phyloP scores from a whole-genome alignment of 2,797 vertebrate genomes.

The Ctenosaura bakeri region DNA sequence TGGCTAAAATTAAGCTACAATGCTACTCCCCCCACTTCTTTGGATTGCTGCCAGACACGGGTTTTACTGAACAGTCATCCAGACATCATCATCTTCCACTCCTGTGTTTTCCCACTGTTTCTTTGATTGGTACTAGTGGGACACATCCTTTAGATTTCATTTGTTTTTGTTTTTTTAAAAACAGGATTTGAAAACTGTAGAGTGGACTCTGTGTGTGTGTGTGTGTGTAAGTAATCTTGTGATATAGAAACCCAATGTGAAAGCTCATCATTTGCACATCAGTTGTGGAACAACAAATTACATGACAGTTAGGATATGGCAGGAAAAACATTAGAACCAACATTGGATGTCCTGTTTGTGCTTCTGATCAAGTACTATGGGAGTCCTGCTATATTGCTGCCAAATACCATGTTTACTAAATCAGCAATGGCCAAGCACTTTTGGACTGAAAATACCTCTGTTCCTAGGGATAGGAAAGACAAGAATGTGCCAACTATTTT shows the following conservation, averaged over 20 bases:
- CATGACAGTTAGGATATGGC: background rate
- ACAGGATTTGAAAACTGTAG: background rate
- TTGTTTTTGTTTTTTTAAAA: background rate
- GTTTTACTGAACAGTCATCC: background rate
- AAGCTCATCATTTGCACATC: background rate
- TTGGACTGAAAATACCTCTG: background rate
- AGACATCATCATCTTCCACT: background rate
- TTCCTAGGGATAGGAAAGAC: background rate
- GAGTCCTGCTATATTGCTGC: slow-evolving; percentile 38
- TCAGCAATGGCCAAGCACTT: slow-evolving; percentile 19
- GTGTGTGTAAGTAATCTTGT: background rate
- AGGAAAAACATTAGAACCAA: slow-evolving; percentile 47
- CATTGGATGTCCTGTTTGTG: slow-evolving; percentile 48
- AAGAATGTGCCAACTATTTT: background rate
- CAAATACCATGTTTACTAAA: slow-evolving; percentile 62
- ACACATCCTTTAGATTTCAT: background rate
- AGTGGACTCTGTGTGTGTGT: background rate
- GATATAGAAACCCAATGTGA: background rate
- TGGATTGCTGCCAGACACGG: background rate
- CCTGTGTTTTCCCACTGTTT: background rate
- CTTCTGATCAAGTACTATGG: slow-evolving; percentile 57
- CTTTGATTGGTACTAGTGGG: background rate
- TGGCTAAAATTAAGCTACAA: background rate
- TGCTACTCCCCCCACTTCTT: background rate
- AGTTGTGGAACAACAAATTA: slow-evolving; percentile 18